Percentiles rank a stretch among this genome's conserved stretches.
Conservation (phyloP, 2,113 vertebrate species). For the Pterocles burchelli region DNA sequence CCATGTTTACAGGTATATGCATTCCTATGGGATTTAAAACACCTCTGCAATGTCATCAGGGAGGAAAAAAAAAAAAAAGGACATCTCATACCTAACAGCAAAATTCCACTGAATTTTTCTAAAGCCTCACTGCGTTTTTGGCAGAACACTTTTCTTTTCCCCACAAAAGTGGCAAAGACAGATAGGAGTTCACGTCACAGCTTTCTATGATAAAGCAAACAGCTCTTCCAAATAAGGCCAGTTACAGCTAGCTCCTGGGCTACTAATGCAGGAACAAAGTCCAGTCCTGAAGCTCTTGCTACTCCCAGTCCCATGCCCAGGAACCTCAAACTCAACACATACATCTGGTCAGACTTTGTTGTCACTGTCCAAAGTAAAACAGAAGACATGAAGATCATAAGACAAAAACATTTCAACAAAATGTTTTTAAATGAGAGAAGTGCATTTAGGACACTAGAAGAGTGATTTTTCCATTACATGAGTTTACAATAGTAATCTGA, state of each 20-base stretch:
- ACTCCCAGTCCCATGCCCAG: not conserved
- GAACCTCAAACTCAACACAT: not conserved
- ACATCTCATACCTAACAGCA: not conserved
- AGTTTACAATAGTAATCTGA: not conserved
- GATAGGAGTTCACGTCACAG: not conserved
- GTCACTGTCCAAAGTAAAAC: not conserved
- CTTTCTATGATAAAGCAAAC: not conserved
- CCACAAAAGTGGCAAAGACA: not conserved
- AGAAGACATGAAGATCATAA: not conserved
- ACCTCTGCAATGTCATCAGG: not conserved
- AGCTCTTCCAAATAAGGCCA: not conserved
- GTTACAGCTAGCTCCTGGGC: not conserved
- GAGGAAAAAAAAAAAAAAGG: not conserved
- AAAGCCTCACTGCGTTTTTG: not conserved
- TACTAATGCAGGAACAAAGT: not conserved
- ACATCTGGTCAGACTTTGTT: not conserved
- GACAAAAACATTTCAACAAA: not conserved
- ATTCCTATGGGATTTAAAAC: not conserved
- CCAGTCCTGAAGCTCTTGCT: not conserved
- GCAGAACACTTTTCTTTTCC: not conserved
- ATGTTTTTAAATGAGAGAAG: not conserved
- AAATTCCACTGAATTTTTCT: not conserved
- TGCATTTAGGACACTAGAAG: not conserved
- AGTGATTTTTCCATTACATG: not conserved
- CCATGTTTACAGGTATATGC: not conserved